These are phyloP conservation scores for Acrossocheilus wenchowensis DNA, from an alignment of 2,797 vertebrate species.

Conservation along the genomic window DNA sequence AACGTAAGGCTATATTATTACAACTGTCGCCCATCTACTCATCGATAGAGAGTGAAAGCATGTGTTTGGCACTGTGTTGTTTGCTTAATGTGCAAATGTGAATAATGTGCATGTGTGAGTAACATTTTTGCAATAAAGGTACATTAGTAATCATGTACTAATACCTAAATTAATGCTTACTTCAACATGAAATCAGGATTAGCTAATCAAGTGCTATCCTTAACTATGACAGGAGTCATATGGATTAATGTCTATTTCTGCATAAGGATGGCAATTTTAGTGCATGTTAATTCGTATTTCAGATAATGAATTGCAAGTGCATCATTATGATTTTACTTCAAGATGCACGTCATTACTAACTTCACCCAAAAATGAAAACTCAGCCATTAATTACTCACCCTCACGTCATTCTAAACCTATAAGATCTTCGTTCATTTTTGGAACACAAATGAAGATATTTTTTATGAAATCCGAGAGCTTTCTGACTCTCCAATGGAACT, in stretches of 20 bases:
- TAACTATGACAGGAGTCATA: neutral
- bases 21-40: neutral
- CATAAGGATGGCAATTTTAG: neutral
- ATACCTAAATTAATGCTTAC: neutral
- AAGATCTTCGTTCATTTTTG: neutral
- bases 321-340: neutral
- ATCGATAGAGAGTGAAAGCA: neutral
- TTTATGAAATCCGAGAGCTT: neutral
- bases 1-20: neutral
- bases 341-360: neutral
- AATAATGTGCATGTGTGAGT: neutral
- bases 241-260: neutral
- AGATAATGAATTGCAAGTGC: neutral
- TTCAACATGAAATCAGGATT: neutral
- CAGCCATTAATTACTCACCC: neutral
- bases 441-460: neutral
- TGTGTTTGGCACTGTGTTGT: neutral
- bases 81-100: neutral
- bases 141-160: neutral
- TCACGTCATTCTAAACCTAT: neutral
- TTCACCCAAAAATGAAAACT: neutral
- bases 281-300: neutral
- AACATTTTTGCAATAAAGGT: neutral
- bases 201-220: neutral
- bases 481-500: neutral